phyloP scores from a whole-genome alignment of 2,113 vertebrate species.

The Hucho hucho region DNA sequence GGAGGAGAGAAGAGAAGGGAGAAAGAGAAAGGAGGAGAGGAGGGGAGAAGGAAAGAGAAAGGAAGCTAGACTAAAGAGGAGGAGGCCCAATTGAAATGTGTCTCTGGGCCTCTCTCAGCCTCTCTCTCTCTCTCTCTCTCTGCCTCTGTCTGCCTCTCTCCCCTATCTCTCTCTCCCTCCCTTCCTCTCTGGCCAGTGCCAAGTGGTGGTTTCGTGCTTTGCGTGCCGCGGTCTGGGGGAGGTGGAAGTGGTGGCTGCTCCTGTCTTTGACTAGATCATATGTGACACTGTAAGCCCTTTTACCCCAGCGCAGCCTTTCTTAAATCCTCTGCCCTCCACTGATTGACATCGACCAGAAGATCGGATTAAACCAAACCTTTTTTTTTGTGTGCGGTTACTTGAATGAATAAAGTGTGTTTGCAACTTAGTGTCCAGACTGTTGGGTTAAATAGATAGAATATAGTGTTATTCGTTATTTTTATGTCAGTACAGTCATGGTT shows the following conservation, averaged over 20 bases:
- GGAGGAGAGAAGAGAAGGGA: slow-evolving; percentile 23
- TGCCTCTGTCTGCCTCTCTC: too few species aligned
- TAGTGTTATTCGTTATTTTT: too few species aligned
- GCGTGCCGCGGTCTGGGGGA: slow-evolving; percentile 33
- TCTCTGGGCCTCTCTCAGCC: background rate
- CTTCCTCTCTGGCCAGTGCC: slow-evolving; percentile 16
- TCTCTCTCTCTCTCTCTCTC: slow-evolving; percentile 5
- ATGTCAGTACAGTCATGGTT: too few species aligned
- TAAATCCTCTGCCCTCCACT: slow-evolving; percentile 50
- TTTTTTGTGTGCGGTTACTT: background rate
- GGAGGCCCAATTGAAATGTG: too few species aligned
- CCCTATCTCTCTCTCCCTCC: background rate
- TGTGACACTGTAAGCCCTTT: slow-evolving; percentile 68
- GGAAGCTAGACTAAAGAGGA: background rate
- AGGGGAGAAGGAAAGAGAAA: background rate
- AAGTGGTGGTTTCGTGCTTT: slow-evolving; percentile 46
- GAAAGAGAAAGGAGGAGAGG: background rate
- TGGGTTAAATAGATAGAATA: background rate
- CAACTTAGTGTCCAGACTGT: background rate
- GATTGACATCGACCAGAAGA: slow-evolving; percentile 48
- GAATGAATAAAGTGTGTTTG: background rate
- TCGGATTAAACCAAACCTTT: slow-evolving; percentile 20
- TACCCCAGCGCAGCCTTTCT: slow-evolving; percentile 49
- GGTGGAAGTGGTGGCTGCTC: slow-evolving; percentile 66
- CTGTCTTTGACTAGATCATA: slow-evolving; percentile 69